Conservation (phyloP, 2,888 invertebrate species). For the Eubasilissa splendida region DNA sequence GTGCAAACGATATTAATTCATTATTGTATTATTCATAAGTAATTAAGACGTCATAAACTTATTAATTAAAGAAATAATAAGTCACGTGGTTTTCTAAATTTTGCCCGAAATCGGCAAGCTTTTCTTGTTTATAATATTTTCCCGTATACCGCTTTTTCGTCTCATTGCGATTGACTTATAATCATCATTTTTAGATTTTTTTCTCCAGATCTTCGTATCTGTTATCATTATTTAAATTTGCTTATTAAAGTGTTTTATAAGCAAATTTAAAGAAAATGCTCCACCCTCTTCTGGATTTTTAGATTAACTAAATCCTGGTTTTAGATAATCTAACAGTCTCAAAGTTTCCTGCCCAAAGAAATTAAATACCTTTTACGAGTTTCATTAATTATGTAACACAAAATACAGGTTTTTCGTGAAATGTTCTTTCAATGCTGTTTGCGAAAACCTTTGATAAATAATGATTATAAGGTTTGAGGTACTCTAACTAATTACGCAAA, state of each 20-base stretch:
- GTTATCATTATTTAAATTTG: constrained; percentile 11
- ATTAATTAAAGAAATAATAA: too few relatives aligned
- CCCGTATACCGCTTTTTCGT: neutral
- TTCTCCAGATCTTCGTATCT: constrained; percentile 2
- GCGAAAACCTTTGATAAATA: too few relatives aligned
- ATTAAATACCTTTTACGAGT: constrained; percentile 22
- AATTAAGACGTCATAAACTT: too few relatives aligned
- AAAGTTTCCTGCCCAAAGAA: neutral
- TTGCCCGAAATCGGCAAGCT: too few relatives aligned
- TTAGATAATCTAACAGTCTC: neutral
- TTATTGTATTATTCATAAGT: too few relatives aligned
- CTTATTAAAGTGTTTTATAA: constrained; percentile 22
- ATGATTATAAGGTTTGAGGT: too few relatives aligned
- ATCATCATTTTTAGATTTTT: constrained; percentile 18
- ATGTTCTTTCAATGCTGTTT: too few relatives aligned
- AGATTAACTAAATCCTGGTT: neutral
- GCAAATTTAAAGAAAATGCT: constrained; percentile 10
- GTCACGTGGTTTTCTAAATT: too few relatives aligned
- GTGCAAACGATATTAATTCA: too few relatives aligned
- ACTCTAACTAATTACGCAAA: too few relatives aligned
- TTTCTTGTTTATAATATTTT: too few relatives aligned
- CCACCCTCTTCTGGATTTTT: neutral
- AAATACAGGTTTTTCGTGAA: too few relatives aligned
- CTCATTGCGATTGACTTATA: constrained; percentile 22
- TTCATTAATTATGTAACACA: constrained; percentile 16